Conservation (phyloP, 1,140 invertebrate genomes). For the Drosophila insularis region DNA sequence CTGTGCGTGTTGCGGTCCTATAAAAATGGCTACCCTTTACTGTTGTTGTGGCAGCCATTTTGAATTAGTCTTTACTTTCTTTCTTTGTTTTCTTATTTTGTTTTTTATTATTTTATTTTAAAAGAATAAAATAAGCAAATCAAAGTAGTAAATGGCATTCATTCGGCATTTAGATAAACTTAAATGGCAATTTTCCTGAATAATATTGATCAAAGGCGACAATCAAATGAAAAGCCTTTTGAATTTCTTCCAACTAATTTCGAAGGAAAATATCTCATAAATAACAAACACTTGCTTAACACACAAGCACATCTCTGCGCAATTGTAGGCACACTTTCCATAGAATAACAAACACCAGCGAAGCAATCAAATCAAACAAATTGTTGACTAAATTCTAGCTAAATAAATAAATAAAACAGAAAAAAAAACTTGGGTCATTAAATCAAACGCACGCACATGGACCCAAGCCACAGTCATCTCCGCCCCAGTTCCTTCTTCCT, state of each 20-base stretch:
- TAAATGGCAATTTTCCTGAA: not conserved
- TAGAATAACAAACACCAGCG: constrained; percentile 14
- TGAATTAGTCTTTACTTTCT: constrained; percentile 40
- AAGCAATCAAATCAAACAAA: constrained; percentile 74
- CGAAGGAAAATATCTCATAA: not conserved
- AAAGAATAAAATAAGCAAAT: constrained; percentile 53
- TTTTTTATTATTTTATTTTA: constrained; percentile 6
- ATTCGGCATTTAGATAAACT: constrained; percentile 53
- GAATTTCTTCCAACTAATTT: no score
- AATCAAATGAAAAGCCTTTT: not conserved
- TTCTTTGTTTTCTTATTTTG: not conserved
- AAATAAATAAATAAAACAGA: constrained; percentile 55
- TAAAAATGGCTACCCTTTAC: constrained; percentile 67
- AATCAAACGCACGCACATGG: constrained; percentile 65
- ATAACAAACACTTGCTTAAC: no score
- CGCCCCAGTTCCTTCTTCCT: not conserved
- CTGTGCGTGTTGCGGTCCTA: constrained; percentile 68
- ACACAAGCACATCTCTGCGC: no score
- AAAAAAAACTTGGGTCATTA: constrained; percentile 51
- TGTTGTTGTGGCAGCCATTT: constrained; percentile 68
- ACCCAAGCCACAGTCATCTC: constrained; percentile 23
- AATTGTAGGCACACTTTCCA: not conserved
- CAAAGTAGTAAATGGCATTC: constrained; percentile 70
- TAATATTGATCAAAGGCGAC: not conserved
- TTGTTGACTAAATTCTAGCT: constrained; percentile 73